Evolutionary conservation across 1,140 invertebrate genomes (phyloP).

Genomic region (Trichogramma pretiosum): DNA sequence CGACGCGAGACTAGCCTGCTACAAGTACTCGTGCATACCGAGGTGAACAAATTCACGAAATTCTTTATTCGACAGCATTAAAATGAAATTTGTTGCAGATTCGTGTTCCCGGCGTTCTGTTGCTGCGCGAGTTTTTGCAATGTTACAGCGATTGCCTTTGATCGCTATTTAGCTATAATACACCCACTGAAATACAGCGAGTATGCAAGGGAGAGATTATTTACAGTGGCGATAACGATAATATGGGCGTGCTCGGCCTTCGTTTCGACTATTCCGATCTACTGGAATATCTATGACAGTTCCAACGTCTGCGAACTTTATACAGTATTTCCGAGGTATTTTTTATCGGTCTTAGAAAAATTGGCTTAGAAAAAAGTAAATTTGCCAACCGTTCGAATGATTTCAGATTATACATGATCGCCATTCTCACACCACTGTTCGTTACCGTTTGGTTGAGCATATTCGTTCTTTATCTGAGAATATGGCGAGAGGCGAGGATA

Average conservation of each 20-base stretch:
- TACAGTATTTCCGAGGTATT: slow-evolving; percentile 34
- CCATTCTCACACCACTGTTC: slow-evolving; percentile 59
- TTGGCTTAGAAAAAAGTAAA: no score
- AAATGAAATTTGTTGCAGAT: slow-evolving; percentile 41
- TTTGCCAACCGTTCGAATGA: no score
- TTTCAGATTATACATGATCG: slow-evolving; percentile 50
- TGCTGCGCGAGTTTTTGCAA: slow-evolving; percentile 72
- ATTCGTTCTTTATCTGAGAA: slow-evolving; percentile 64
- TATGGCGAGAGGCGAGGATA: slow-evolving; percentile 60
- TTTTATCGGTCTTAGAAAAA: no score
- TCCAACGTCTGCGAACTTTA: slow-evolving; percentile 55
- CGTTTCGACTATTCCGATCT: slow-evolving; percentile 56
- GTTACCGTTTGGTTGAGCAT: slow-evolving; percentile 60
- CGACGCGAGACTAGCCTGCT: slow-evolving; percentile 45
- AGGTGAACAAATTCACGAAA: no score
- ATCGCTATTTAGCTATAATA: slow-evolving; percentile 74
- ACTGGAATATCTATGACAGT: slow-evolving; percentile 57
- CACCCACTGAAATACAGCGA: slow-evolving; percentile 65
- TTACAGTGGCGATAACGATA: slow-evolving; percentile 49
- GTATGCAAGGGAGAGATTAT: slow-evolving; percentile 56
- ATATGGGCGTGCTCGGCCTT: slow-evolving; percentile 56
- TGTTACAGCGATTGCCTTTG: slow-evolving; percentile 72
- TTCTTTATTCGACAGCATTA: no score
- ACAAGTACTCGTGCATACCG: slow-evolving; percentile 54
- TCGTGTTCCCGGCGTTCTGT: slow-evolving; percentile 61